Evolutionary conservation across 2,888 invertebrate species (phyloP).

Genomic region (Chalcosyrphus nemorum): DNA sequence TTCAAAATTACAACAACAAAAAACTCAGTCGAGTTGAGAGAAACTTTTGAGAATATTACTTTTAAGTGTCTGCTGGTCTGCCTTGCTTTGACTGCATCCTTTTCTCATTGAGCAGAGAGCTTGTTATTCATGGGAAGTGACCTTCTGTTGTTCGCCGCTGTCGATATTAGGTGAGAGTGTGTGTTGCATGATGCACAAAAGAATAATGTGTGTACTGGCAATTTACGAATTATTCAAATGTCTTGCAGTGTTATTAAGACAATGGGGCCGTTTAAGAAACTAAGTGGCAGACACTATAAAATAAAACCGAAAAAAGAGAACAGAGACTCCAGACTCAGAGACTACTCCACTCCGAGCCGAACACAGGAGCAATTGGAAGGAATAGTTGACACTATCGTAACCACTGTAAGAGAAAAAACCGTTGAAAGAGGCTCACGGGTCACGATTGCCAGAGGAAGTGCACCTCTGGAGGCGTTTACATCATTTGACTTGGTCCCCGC

Average conservation of each 20-base stretch:
- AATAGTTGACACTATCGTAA: too few relatives aligned
- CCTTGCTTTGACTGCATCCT: constrained; percentile 36
- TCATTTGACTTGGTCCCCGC: too few relatives aligned
- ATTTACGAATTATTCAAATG: constrained; percentile 9
- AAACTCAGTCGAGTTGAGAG: constrained; percentile 24
- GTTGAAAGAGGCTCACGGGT: too few relatives aligned
- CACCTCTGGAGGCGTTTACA: too few relatives aligned
- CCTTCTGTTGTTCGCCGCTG: constrained; percentile 48
- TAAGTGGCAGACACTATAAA: not conserved
- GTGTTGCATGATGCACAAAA: constrained; percentile 7
- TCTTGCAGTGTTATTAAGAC: not conserved
- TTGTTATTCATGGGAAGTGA: constrained; percentile 56
- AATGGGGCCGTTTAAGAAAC: not conserved
- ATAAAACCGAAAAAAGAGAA: too few relatives aligned
- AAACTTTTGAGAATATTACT: constrained; percentile 61
- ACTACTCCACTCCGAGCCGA: too few relatives aligned
- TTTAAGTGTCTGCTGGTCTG: constrained; percentile 54
- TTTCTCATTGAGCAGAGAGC: constrained; percentile 3
- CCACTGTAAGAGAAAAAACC: too few relatives aligned
- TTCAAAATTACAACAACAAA: constrained; percentile 55
- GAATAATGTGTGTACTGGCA: constrained; percentile 1
- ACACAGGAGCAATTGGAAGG: too few relatives aligned
- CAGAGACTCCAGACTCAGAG: too few relatives aligned
- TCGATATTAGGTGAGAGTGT: not conserved
- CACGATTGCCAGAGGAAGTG: too few relatives aligned